Conservation (phyloP, 30 jellyfish, hydroid and myxozoan genomes). For the Turritopsis rubra region DNA sequence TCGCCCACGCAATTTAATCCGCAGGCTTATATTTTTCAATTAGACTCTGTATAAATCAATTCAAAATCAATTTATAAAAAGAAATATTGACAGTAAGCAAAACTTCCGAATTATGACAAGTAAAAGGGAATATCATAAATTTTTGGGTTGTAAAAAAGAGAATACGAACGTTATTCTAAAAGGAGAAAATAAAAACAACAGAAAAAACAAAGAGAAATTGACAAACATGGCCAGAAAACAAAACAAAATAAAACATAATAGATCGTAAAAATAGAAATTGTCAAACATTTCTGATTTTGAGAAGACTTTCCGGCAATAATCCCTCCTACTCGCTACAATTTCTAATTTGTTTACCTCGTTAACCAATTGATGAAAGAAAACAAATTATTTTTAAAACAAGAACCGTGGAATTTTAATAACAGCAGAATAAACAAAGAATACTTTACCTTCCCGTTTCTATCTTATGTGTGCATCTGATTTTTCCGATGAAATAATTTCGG, state of each 20-base stretch:
- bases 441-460: background rate
- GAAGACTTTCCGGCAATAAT: background rate
- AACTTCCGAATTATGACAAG: no score
- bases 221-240: background rate
- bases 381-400: background rate
- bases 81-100: no score
- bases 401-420: background rate
- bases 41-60: no score
- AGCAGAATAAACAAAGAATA: background rate
- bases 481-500: background rate
- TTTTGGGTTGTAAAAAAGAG: background rate
- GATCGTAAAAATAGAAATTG: background rate
- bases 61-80: no score
- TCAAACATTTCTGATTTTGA: background rate
- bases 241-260: background rate
- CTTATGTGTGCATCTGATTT: background rate
- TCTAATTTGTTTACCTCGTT: background rate
- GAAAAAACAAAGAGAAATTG: background rate
- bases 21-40: no score
- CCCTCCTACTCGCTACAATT: background rate
- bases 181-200: background rate
- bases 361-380: background rate
- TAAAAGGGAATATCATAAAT: no score
- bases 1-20: no score
- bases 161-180: background rate